Evolutionary conservation across 2,797 vertebrate genomes (phyloP).

Genomic region (Gobio occitaniae): DNA sequence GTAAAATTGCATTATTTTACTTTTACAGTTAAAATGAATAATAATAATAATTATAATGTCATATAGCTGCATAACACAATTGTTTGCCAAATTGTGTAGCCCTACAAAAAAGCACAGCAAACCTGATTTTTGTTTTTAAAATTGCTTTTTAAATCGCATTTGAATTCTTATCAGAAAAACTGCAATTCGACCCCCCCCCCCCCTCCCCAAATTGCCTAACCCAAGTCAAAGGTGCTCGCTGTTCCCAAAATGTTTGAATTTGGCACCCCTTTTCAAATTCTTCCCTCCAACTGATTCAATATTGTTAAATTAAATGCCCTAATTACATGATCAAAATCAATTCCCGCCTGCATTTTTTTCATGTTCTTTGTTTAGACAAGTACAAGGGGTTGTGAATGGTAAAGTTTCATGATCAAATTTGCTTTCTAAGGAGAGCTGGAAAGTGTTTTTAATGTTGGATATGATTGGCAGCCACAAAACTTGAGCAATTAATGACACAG

Average conservation of each 20-base stretch:
- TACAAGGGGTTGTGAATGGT: background rate
- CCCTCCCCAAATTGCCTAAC: background rate
- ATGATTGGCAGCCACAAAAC: conserved; percentile 38
- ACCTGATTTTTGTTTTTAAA: background rate
- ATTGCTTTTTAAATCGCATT: background rate
- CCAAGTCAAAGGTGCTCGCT: background rate
- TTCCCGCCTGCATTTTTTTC: background rate
- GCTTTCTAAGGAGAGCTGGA: background rate
- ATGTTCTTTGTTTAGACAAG: background rate
- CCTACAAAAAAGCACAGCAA: background rate
- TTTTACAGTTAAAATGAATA: background rate
- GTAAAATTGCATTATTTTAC: no score
- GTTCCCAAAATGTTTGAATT: background rate
- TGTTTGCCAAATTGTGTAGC: no score
- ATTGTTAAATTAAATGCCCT: no score
- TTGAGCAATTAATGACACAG: background rate
- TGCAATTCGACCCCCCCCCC: background rate
- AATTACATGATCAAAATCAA: background rate
- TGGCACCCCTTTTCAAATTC: background rate
- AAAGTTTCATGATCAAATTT: background rate
- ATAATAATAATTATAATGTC: background rate
- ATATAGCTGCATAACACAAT: background rate
- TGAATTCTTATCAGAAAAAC: background rate
- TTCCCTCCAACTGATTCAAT: background rate
- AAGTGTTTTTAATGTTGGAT: conserved; percentile 7